phyloP scores from a whole-genome alignment of 92 coral and sea anemone species.

The Anthopleura xanthogrammica region DNA sequence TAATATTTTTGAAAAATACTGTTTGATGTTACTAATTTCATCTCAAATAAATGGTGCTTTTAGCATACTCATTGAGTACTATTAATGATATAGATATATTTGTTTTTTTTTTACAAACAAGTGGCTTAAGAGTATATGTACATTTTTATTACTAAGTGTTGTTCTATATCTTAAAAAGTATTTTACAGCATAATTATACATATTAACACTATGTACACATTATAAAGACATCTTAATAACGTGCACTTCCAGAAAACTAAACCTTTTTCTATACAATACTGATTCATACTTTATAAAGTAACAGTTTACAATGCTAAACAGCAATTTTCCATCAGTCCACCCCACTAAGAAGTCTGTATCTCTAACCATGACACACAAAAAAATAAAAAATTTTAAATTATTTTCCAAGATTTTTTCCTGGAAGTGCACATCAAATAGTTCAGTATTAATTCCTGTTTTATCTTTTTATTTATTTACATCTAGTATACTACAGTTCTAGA shows the following conservation, averaged over 20 bases:
- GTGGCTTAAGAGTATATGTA: neutral
- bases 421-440: neutral
- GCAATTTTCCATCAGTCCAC: neutral
- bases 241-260: neutral
- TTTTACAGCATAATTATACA: neutral
- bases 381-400: neutral
- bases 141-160: neutral
- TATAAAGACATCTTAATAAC: too few species aligned
- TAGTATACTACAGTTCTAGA: constrained; percentile 81
- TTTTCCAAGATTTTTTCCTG: neutral
- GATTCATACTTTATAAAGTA: too few species aligned
- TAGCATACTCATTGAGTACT: too few species aligned
- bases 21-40: too few species aligned
- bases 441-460: neutral
- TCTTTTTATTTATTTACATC: neutral
- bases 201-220: neutral
- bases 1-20: too few species aligned
- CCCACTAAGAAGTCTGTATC: neutral
- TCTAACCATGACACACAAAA: neutral
- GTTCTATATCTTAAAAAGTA: neutral
- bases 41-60: too few species aligned
- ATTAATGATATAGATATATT: too few species aligned
- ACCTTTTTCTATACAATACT: neutral
- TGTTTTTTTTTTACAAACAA: too few species aligned
- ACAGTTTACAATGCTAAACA: too few species aligned